phyloP scores from a whole-genome alignment of 2,113 vertebrate genomes.

The Prinia subflava region DNA sequence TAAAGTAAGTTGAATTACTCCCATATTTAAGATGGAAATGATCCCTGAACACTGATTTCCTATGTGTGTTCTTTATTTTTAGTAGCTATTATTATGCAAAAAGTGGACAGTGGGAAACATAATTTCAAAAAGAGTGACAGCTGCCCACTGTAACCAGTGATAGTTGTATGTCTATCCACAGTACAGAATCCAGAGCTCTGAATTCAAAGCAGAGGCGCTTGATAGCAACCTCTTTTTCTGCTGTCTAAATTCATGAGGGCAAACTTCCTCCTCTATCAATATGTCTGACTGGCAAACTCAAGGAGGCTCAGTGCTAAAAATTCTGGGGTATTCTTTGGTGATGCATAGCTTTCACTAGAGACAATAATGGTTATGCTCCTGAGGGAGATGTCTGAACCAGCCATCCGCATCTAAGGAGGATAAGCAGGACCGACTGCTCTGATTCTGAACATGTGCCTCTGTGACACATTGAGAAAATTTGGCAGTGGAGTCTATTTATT shows the following conservation, averaged over 20 bases:
- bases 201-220: accelerated
- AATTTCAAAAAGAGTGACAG: background rate
- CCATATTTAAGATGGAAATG: background rate
- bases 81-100: background rate
- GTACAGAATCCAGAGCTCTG: background rate
- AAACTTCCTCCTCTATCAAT: background rate
- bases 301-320: background rate
- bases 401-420: background rate
- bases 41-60: background rate
- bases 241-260: background rate
- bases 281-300: background rate
- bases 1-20: background rate
- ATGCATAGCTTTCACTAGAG: background rate
- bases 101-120: background rate
- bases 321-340: background rate
- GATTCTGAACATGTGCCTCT: background rate
- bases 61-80: background rate
- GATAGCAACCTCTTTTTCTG: background rate
- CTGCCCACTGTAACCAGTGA: background rate
- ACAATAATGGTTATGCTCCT: background rate
- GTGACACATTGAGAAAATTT: background rate
- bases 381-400: background rate
- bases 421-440: background rate
- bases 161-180: background rate
- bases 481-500: background rate